Evolutionary conservation across 2,113 vertebrate species (phyloP).

Genomic region (Alethe castanea): DNA sequence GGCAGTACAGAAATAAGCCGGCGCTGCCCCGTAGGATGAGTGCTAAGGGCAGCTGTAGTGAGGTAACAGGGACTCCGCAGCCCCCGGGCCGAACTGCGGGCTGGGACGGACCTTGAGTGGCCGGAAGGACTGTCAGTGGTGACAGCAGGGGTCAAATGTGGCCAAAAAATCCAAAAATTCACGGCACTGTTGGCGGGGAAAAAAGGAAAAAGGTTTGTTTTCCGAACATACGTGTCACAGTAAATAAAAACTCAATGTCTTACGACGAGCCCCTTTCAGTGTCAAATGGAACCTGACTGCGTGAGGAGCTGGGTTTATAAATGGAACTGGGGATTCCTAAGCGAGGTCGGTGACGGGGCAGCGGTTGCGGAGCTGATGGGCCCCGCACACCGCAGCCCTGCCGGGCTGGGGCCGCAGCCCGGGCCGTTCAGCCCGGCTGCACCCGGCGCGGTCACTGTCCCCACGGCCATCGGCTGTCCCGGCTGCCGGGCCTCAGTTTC

Average conservation of each 20-base stretch:
- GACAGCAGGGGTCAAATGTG: neutral
- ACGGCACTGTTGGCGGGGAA: rapidly evolving
- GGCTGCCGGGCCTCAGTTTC: neutral
- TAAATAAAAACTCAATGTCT: neutral
- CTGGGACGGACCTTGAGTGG: neutral
- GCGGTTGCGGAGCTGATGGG: no score
- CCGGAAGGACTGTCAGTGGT: neutral
- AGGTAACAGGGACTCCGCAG: neutral
- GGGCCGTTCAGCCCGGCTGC: no score
- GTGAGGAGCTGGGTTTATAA: neutral
- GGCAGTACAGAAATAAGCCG: neutral
- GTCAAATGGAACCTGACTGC: neutral
- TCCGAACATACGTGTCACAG: neutral
- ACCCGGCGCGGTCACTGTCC: neutral
- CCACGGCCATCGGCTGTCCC: no score
- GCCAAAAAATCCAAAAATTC: neutral
- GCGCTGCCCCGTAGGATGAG: neutral
- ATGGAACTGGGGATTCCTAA: neutral
- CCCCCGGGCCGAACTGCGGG: no score
- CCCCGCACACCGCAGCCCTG: no score
- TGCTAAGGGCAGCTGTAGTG: neutral
- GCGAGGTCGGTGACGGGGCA: neutral
- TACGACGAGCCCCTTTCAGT: neutral
- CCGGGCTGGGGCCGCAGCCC: neutral
- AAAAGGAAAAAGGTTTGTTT: no score